Conservation (phyloP, 2,888 invertebrate genomes). For the Oligia latruncula region DNA sequence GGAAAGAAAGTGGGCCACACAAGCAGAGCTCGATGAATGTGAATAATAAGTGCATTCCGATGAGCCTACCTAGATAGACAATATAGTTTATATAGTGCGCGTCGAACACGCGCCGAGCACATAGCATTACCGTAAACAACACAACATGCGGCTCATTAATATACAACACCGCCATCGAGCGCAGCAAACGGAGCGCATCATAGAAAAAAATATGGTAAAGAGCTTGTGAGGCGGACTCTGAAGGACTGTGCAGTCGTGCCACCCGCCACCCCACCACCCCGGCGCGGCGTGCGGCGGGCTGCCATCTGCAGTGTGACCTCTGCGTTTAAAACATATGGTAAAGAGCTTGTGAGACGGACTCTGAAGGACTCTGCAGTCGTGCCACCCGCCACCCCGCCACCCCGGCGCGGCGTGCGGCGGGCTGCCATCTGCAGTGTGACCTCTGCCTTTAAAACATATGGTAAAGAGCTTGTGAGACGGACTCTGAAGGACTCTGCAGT, state of each 20-base stretch:
- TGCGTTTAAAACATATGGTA: no score
- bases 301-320: no score
- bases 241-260: no score
- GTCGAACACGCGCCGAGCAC: neutral
- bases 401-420: no score
- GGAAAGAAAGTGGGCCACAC: slow-evolving; percentile 13
- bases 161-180: slow-evolving; percentile 12
- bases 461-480: no score
- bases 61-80: neutral
- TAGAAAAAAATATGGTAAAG: slow-evolving; percentile 39
- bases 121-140: slow-evolving; percentile 18
- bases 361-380: no score
- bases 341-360: no score
- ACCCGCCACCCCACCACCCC: neutral
- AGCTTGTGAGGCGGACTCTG: neutral
- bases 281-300: no score
- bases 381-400: no score
- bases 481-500: no score
- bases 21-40: slow-evolving; percentile 6
- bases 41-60: slow-evolving; percentile 36
- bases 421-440: no score
- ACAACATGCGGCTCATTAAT: slow-evolving; percentile 25
- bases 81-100: neutral
- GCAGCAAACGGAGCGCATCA: slow-evolving; percentile 39
- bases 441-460: no score